Base-by-base conservation (phyloP, 1,140 invertebrate species). In the Ceratosolen solmsi region DNA sequence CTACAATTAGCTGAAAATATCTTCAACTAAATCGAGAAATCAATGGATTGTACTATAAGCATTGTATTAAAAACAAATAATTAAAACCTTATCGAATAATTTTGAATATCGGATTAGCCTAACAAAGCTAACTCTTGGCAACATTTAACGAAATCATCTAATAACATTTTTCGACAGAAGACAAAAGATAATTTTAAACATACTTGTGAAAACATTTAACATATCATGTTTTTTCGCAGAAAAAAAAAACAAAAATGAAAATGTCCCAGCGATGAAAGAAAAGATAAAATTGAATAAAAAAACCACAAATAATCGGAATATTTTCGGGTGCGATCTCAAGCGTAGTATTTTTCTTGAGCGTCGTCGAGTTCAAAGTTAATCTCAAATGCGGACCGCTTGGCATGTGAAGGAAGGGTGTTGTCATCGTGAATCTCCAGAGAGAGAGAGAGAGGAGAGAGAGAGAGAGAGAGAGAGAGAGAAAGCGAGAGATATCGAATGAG, bases 351-450 rank as follows among this genome's bases (percentile, higher is more conserved):
- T 81, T 76, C 79, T 75, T n/a, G 60, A 15, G 20, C 60, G 79
- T 76, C 60, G 72, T 68, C 73, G 73, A 71, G 80, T 82, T 76
- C 80, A 77, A 82, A 82, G 73, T 77, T 82, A 82, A 76, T 76
- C 73, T 82, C 65, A 65, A 75, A 76, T 76, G 79, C 58, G 56
- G 60, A 56, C 79, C 49, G 30, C 79, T 68, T 70, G 54, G 80
- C 73, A 76, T 76, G 49, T 82, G 73, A 76, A 68, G 74, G 80
- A 82, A 82, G 65, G 51, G 49, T 82, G 63, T 82, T 77, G 80
- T 82, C 80, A 82, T 82, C 72, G 65, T 77, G 80, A 77, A 77
- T 82, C 74, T 76, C 54, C n/a, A 22, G 58, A n/a, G 60, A 49
- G 33, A 56, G 17, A 30, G 38, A 51, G 49, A 46, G 22, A 76